phyloP scores from a whole-genome alignment of 2,888 invertebrate genomes.

The Drosophila acutilabella region DNA sequence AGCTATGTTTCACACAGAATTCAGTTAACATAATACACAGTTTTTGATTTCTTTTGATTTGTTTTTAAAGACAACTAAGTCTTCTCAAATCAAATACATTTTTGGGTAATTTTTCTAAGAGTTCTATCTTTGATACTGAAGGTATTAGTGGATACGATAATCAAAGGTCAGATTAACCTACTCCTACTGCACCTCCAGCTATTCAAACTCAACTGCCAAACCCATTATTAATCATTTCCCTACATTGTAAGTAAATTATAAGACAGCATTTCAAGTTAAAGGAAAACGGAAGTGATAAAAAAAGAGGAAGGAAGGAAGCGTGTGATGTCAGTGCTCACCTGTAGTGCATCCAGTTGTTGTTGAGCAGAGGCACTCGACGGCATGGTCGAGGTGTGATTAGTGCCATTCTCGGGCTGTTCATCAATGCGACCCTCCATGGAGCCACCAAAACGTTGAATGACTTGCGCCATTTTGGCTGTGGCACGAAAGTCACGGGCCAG shows the following conservation, averaged over 20 bases:
- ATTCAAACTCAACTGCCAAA: neutral
- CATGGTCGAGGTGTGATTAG: neutral
- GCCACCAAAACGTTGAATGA: slow-evolving; percentile 81
- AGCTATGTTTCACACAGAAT: too few species aligned
- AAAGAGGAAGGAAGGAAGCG: slow-evolving; percentile 1
- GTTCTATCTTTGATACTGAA: too few species aligned
- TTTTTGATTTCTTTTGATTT: too few species aligned
- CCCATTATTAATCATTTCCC: neutral
- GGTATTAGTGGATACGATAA: too few species aligned
- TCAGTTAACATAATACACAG: too few species aligned
- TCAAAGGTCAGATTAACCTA: too few species aligned
- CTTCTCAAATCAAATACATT: too few species aligned
- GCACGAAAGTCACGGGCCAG: slow-evolving; percentile 83
- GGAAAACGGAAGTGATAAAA: slow-evolving; percentile 22
- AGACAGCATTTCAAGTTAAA: neutral
- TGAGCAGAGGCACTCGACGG: slow-evolving; percentile 10
- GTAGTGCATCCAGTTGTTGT: slow-evolving; percentile 80
- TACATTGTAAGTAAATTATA: neutral
- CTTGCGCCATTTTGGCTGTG: slow-evolving; percentile 82
- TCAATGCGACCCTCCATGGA: slow-evolving; percentile 84
- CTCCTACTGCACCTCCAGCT: too few species aligned
- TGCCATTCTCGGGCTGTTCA: slow-evolving; percentile 80
- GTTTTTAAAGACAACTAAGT: too few species aligned
- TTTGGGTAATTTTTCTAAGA: too few species aligned
- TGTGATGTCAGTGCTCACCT: slow-evolving; percentile 58